These are phyloP conservation scores for Saguinus midas DNA, from an alignment of 2,113 vertebrate species.

Conservation along the genomic window DNA sequence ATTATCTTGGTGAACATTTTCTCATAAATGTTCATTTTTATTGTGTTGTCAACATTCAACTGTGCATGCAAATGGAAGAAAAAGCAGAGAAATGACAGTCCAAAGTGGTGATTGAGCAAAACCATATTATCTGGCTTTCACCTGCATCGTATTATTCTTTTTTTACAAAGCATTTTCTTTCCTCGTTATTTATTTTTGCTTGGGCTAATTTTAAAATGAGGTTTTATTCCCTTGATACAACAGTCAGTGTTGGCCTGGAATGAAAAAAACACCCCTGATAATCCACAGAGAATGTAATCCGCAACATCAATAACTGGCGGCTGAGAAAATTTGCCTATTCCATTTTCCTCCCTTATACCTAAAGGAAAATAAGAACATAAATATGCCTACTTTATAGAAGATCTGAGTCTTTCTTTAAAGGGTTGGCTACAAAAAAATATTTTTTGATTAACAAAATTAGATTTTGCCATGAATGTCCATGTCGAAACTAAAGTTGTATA, in stretches of 20 bases:
- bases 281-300: constrained; percentile 45
- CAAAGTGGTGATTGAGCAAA: not conserved
- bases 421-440: not conserved
- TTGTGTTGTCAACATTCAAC: not conserved
- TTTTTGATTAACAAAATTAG: not conserved
- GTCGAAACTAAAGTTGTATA: not conserved
- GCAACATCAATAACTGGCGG: constrained; percentile 17
- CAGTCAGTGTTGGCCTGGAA: constrained; percentile 26
- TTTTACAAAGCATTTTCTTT: constrained; percentile 29
- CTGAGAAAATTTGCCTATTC: constrained; percentile 9
- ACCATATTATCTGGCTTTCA: not conserved
- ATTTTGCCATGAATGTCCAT: not conserved
- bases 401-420: not conserved
- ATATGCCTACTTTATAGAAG: constrained; percentile 20
- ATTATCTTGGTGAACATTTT: not conserved
- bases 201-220: constrained; percentile 68
- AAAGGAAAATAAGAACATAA: not conserved
- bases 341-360: not conserved
- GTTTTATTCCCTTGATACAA: constrained; percentile 44
- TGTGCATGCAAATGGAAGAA: not conserved
- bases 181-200: constrained; percentile 66
- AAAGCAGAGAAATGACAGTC: not conserved
- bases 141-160: not conserved
- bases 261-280: constrained; percentile 29
- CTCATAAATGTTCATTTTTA: not conserved